Evolutionary conservation across 2,888 invertebrate species (phyloP).

Genomic region (Pherbina coryleti): DNA sequence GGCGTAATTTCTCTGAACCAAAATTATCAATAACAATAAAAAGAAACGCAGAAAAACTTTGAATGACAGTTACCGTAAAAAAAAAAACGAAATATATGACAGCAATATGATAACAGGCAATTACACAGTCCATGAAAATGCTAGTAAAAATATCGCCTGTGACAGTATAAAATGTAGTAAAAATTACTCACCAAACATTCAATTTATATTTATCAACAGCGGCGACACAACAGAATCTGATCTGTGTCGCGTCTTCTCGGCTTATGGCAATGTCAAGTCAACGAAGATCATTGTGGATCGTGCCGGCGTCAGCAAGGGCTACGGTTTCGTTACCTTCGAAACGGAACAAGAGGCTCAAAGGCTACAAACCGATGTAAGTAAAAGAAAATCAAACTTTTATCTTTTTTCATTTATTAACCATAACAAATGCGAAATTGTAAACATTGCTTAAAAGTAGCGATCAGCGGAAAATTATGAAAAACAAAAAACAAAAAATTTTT

Average conservation of each 20-base stretch:
- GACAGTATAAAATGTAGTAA: background rate
- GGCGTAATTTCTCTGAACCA: too few relatives aligned
- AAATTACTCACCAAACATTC: slow-evolving; percentile 4
- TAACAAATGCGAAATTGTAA: background rate
- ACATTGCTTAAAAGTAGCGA: background rate
- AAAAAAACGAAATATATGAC: too few relatives aligned
- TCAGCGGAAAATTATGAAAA: background rate
- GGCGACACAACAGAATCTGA: slow-evolving; percentile 94
- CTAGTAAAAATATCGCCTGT: too few relatives aligned
- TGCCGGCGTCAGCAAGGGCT: slow-evolving; percentile 90
- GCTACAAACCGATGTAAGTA: slow-evolving; percentile 77
- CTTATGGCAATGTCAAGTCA: slow-evolving; percentile 89
- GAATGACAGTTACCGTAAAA: too few relatives aligned
- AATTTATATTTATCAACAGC: slow-evolving; percentile 52
- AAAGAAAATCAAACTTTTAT: slow-evolving; percentile 17
- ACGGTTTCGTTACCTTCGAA: slow-evolving; percentile 86
- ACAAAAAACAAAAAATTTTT: too few relatives aligned
- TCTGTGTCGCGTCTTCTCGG: slow-evolving; percentile 90
- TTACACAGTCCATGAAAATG: too few relatives aligned
- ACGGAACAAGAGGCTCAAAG: slow-evolving; percentile 87
- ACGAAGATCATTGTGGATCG: slow-evolving; percentile 96
- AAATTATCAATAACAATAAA: too few relatives aligned
- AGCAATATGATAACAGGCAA: too few relatives aligned
- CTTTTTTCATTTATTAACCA: slow-evolving; percentile 15
- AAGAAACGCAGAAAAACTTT: too few relatives aligned